phyloP scores from a whole-genome alignment of 2,797 vertebrate genomes.

The Acanthurus lineatus region DNA sequence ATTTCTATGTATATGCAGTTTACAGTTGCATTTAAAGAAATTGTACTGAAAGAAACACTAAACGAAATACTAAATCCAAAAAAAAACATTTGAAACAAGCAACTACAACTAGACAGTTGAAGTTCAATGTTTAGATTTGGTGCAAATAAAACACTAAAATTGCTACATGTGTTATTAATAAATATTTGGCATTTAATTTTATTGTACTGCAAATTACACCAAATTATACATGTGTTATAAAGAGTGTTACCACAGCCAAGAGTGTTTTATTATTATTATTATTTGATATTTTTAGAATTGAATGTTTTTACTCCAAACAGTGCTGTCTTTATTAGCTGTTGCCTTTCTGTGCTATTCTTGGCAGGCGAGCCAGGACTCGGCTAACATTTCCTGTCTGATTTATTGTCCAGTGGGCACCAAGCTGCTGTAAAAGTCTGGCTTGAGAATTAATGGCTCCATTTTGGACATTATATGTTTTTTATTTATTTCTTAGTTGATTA shows the following conservation, averaged over 20 bases:
- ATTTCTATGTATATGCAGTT: too few species aligned
- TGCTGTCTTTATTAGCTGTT: slow-evolving; percentile 13
- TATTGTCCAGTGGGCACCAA: slow-evolving; percentile 28
- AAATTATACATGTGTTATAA: too few species aligned
- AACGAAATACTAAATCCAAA: background rate
- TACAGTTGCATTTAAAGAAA: too few species aligned
- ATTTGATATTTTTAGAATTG: slow-evolving; percentile 9
- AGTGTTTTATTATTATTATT: background rate
- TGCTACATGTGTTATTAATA: background rate
- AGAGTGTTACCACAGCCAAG: background rate
- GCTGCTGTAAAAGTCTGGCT: slow-evolving; percentile 14
- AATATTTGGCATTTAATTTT: background rate
- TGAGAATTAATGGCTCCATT: slow-evolving; percentile 14
- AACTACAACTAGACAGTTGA: background rate
- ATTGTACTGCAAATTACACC: background rate
- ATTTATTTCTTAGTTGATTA: slow-evolving; percentile 15
- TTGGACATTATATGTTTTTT: slow-evolving; percentile 6
- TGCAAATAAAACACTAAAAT: background rate
- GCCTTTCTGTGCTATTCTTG: slow-evolving; percentile 38
- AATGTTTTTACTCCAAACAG: background rate
- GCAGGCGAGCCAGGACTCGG: background rate
- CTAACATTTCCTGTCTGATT: slow-evolving; percentile 36
- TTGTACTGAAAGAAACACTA: too few species aligned
- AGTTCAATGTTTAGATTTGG: background rate
- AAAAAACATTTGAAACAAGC: background rate